Conservation (phyloP, 1,140 invertebrate species). For the Tigriopus japonicus region DNA sequence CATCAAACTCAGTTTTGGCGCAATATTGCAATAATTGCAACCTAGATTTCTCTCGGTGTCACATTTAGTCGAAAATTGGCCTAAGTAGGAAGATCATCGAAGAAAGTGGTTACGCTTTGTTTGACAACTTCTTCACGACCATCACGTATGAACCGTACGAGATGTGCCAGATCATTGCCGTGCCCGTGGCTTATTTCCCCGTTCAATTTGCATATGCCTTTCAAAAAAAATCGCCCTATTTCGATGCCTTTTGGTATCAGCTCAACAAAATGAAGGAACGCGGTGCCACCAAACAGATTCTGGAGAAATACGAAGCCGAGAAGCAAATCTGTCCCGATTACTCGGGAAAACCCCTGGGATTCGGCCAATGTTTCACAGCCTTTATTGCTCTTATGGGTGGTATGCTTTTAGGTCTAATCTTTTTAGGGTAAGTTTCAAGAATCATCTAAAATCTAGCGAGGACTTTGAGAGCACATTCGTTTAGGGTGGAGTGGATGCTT, state of each 20-base stretch:
- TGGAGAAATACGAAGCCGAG: background rate
- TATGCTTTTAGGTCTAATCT: no score
- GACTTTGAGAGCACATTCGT: no score
- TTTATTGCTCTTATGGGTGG: no score
- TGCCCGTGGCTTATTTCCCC: background rate
- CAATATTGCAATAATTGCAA: no score
- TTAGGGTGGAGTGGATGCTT: no score
- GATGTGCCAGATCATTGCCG: background rate
- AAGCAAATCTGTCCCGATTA: background rate
- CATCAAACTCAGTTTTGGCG: no score
- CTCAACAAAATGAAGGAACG: background rate
- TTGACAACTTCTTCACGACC: background rate
- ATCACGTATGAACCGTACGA: background rate
- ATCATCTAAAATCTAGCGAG: no score
- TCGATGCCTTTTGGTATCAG: background rate
- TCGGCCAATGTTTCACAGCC: background rate
- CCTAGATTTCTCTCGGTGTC: no score
- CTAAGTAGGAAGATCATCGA: background rate
- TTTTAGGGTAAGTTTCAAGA: no score
- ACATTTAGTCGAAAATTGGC: background rate
- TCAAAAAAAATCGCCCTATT: background rate
- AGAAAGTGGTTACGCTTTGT: background rate
- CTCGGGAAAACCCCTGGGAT: background rate
- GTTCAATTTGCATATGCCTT: background rate
- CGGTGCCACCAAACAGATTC: background rate